Base-by-base conservation (phyloP, 30 jellyfish, hydroid and myxozoan genomes). In the Sanderia malayensis region DNA sequence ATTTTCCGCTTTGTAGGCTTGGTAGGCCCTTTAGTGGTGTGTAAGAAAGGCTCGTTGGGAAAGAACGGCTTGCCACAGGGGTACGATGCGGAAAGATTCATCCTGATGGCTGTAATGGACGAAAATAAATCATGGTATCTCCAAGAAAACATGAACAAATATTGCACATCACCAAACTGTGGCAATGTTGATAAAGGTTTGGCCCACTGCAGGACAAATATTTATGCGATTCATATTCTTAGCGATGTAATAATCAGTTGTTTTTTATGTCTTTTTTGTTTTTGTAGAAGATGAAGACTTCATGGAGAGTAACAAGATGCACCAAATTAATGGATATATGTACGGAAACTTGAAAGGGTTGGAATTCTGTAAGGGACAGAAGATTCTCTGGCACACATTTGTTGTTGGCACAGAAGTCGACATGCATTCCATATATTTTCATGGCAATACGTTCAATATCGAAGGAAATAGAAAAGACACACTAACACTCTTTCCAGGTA, bases 381-480 rank as follows among this genome's bases (percentile, higher is more conserved):
- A 63, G 32, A 49, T 82, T 2, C 69, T 82, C 27, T 82, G 86
- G 86, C 94, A 82, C 65, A 24, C 73, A 4, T 46, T 82, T 11
- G 94, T 71, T 4, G 73, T 82, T n/a, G 94, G 94, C n/a, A 82
- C 94, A 4, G 94, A 82, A 46, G 71, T 71, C 0, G 94, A 82
- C 49, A 73, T 82, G 22, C 94, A 82, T 71, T 79, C 86, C 8
- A 65, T 82, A 0, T 82, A 82, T 31, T 82, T 82, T 60, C 94
- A 82, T 61, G 94, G 94, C 28, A 82, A 82, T 58, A 44, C 33
- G 17, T 82, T 82, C 29, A 78, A 82, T 1, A 72, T 41, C 61
- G 76, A 63, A 9, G 86, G 86, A 33, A 31, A 71, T 37, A 67
- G 55, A 59, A 82, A 82, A 33, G 94, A 82, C 44, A 29, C 94